phyloP scores from a whole-genome alignment of 2,113 vertebrate genomes.

The Sigmodon hispidus region DNA sequence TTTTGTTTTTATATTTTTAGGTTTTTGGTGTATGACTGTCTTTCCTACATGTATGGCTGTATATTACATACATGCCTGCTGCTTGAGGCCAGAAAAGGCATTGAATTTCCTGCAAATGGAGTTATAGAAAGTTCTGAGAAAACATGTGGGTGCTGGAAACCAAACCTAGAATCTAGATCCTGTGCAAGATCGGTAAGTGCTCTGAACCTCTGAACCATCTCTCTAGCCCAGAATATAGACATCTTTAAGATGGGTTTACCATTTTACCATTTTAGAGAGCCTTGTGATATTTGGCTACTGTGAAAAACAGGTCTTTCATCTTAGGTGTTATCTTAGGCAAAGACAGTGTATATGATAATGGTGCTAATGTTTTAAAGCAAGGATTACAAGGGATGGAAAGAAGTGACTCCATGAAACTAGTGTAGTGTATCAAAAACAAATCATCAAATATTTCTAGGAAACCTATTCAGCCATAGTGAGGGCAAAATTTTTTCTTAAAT shows the following conservation, averaged over 20 bases:
- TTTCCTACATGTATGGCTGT: background rate
- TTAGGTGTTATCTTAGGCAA: background rate
- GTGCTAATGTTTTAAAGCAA: background rate
- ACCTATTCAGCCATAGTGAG: background rate
- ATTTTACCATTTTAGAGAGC: background rate
- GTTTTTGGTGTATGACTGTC: background rate
- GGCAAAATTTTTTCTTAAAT: background rate
- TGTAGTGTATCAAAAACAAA: background rate
- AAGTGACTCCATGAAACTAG: background rate
- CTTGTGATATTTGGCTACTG: background rate
- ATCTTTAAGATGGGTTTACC: background rate
- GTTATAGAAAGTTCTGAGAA: background rate
- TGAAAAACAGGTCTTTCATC: background rate
- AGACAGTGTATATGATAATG: background rate
- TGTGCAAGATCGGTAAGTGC: background rate
- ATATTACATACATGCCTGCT: background rate
- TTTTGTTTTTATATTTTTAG: background rate
- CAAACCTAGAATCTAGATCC: background rate
- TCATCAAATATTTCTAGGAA: background rate
- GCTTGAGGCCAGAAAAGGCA: background rate
- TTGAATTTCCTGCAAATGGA: background rate
- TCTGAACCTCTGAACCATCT: background rate
- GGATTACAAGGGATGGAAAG: background rate
- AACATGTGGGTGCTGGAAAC: background rate
- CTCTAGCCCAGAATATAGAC: background rate